Conservation (phyloP, 2,113 vertebrate genomes). For the Cairina moschata region DNA sequence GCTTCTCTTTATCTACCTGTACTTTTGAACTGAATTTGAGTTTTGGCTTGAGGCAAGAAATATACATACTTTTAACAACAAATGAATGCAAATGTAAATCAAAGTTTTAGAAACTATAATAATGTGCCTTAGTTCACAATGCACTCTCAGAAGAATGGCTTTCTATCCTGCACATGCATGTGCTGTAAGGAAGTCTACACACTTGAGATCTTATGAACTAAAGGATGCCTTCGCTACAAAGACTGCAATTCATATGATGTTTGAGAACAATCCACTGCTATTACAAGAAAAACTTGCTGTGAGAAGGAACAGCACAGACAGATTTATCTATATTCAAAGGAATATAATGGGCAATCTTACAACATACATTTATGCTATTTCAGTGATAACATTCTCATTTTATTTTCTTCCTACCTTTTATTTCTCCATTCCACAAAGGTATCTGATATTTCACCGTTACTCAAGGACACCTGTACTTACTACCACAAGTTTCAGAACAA, state of each 20-base stretch:
- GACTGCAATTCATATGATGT: not conserved
- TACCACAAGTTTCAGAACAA: not conserved
- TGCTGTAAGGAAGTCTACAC: not conserved
- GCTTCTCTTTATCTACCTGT: not conserved
- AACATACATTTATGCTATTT: not conserved
- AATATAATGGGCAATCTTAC: not conserved
- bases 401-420: not conserved
- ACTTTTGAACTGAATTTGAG: not conserved
- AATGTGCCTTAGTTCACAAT: not conserved
- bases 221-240: not conserved
- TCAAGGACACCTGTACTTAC: not conserved
- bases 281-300: not conserved
- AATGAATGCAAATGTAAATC: not conserved
- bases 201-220: not conserved
- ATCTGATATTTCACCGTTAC: not conserved
- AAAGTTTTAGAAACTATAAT: not conserved
- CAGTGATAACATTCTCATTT: not conserved
- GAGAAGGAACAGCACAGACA: not conserved
- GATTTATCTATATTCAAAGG: not conserved
- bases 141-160: not conserved
- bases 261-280: not conserved
- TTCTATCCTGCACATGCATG: not conserved
- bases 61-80: not conserved
- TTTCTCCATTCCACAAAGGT: not conserved
- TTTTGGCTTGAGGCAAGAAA: not conserved